These are phyloP conservation scores for Matsumyia berberina DNA, from an alignment of 2,888 invertebrate species.

Conservation along the genomic window DNA sequence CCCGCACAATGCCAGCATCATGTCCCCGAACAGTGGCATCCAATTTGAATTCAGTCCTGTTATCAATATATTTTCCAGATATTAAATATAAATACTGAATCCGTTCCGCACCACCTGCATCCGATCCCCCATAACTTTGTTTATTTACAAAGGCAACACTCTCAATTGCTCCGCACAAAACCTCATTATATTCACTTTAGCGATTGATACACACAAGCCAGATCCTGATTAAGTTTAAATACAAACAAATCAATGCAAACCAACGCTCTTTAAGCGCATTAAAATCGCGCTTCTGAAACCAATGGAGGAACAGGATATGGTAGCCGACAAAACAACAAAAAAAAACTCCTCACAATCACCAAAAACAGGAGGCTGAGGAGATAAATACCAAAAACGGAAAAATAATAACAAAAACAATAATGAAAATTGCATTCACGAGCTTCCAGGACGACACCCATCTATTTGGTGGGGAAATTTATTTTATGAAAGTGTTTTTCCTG, in stretches of 20 bases:
- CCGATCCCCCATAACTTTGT: constrained; percentile 23
- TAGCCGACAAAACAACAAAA: constrained; percentile 10
- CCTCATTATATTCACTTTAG: constrained; percentile 36
- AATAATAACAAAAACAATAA: constrained; percentile 65
- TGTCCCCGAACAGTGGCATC: background rate
- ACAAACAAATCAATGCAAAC: constrained; percentile 10
- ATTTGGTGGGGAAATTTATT: constrained; percentile 68
- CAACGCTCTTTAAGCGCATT: constrained; percentile 50
- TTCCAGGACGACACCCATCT: constrained; percentile 43
- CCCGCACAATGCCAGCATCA: background rate
- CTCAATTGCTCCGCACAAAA: constrained; percentile 54
- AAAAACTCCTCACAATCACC: constrained; percentile 20
- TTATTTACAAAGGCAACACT: constrained; percentile 49
- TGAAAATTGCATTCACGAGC: constrained; percentile 65
- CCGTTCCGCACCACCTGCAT: too few relatives aligned
- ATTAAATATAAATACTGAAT: constrained; percentile 32
- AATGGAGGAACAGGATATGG: constrained; percentile 9
- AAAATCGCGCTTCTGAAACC: constrained; percentile 37
- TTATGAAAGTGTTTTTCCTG: constrained; percentile 43
- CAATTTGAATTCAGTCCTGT: constrained; percentile 21
- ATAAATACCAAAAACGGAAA: constrained; percentile 40
- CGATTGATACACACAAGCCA: background rate
- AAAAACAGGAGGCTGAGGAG: constrained; percentile 31
- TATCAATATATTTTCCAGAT: constrained; percentile 20
- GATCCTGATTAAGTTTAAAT: constrained; percentile 15